Conservation (phyloP, 2,888 invertebrate genomes). For the Spisula solida region DNA sequence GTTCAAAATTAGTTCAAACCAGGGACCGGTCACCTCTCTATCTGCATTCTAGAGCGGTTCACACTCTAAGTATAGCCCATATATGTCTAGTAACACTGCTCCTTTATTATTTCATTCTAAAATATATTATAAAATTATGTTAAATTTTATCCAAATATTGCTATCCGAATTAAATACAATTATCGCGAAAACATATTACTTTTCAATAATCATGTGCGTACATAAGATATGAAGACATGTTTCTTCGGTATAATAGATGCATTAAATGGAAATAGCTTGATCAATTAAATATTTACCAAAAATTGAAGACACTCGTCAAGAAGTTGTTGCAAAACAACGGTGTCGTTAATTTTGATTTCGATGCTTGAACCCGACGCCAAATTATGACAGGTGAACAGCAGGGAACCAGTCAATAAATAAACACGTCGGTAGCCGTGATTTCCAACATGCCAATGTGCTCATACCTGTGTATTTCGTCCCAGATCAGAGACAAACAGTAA, state of each 20-base stretch:
- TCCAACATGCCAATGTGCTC: background rate
- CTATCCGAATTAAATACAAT: background rate
- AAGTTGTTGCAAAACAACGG: too few relatives aligned
- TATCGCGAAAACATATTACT: slow-evolving; percentile 14
- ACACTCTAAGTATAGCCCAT: too few relatives aligned
- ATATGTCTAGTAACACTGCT: too few relatives aligned
- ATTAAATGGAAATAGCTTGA: background rate
- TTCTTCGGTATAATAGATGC: background rate
- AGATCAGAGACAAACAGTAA: too few relatives aligned
- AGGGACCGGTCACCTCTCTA: too few relatives aligned
- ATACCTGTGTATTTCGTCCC: too few relatives aligned
- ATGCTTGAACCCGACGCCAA: background rate
- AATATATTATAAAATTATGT: too few relatives aligned
- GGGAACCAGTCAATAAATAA: background rate
- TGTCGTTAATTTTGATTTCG: too few relatives aligned
- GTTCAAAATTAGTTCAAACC: too few relatives aligned
- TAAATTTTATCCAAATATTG: slow-evolving; percentile 1
- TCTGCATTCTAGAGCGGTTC: too few relatives aligned
- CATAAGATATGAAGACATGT: background rate
- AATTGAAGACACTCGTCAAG: background rate
- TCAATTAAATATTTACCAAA: background rate
- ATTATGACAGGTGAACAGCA: background rate
- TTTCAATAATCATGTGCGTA: background rate
- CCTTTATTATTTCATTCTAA: too few relatives aligned
- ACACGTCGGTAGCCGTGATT: background rate